A percentile compares a stretch with the other conserved stretches of the same genome.
Conservation (phyloP, 2,113 vertebrate species). For the Brachyistius frenatus region DNA sequence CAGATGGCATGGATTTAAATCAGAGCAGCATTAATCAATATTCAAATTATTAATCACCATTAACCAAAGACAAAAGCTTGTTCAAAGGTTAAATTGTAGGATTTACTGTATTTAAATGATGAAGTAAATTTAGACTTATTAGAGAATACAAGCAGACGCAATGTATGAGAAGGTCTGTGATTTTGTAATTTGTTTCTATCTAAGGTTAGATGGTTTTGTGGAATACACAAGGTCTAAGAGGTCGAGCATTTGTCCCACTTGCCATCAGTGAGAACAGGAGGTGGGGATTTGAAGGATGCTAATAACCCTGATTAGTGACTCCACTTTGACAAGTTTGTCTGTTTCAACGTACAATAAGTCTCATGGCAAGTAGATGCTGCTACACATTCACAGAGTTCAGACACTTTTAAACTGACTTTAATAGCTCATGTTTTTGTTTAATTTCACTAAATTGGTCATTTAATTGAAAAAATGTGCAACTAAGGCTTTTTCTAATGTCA, state of each 20-base stretch:
- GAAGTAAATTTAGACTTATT: conserved; percentile 19
- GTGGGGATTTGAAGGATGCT: conserved; percentile 8
- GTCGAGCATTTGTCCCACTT: conserved; percentile 39
- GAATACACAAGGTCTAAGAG: conserved; percentile 46
- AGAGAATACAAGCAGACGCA: conserved; percentile 17
- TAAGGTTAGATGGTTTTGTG: conserved; percentile 38
- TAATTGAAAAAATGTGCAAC: conserved; percentile 4
- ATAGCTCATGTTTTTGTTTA: conserved; percentile 5
- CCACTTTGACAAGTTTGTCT: conserved; percentile 48
- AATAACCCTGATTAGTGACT: conserved; percentile 43
- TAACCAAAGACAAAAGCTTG: conserved; percentile 5
- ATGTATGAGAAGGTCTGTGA: conserved; percentile 9
- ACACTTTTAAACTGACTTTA: conserved; percentile 39
- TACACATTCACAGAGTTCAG: conserved; percentile 21
- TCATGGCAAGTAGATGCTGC: conserved; percentile 20
- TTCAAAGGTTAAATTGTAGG: conserved; percentile 24
- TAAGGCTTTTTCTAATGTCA: neutral
- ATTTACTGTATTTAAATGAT: conserved; percentile 11
- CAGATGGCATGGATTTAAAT: neutral
- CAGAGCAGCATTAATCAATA: conserved; percentile 2
- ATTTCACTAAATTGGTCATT: conserved; percentile 25
- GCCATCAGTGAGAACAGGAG: conserved; percentile 18
- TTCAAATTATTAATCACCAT: neutral
- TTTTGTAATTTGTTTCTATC: conserved; percentile 25
- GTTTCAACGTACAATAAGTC: conserved; percentile 33